These are phyloP conservation scores for Neuroterus valhalla DNA, from an alignment of 1,140 invertebrate genomes.

Conservation along the genomic window DNA sequence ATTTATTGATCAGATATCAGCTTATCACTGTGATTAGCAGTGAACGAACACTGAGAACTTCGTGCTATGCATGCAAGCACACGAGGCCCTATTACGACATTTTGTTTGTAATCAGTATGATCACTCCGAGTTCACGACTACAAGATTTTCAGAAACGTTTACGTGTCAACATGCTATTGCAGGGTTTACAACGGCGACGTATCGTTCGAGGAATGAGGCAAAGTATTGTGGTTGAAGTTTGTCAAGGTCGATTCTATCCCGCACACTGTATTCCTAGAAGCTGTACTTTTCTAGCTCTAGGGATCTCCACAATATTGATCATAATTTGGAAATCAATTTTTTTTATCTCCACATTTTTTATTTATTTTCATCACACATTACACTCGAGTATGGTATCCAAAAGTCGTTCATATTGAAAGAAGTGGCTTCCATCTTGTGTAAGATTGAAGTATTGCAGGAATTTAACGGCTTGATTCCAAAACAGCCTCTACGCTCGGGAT, in stretches of 20 bases:
- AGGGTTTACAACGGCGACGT: background rate
- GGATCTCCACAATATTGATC: no score
- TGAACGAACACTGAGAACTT: background rate
- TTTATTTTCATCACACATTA: no score
- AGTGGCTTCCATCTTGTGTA: no score
- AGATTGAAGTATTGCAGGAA: no score
- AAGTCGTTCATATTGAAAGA: no score
- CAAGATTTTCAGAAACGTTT: slow-evolving; percentile 20
- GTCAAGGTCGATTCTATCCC: background rate
- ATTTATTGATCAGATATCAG: background rate
- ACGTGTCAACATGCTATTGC: slow-evolving; percentile 25
- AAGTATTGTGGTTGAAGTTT: background rate
- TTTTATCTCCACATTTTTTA: no score
- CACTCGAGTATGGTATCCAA: no score
- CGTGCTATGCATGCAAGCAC: background rate
- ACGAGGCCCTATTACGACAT: background rate
- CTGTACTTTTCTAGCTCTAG: no score
- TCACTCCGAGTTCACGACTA: slow-evolving; percentile 18
- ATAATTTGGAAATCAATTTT: no score
- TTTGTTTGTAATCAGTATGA: slow-evolving; percentile 24
- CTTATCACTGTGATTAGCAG: slow-evolving; percentile 11
- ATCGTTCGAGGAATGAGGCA: background rate
- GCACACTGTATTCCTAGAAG: no score
- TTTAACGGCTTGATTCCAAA: no score
- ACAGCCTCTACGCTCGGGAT: no score